Evolutionary conservation across 2,797 vertebrate species (phyloP).

Genomic region (Triplophysa yarkandensis): DNA sequence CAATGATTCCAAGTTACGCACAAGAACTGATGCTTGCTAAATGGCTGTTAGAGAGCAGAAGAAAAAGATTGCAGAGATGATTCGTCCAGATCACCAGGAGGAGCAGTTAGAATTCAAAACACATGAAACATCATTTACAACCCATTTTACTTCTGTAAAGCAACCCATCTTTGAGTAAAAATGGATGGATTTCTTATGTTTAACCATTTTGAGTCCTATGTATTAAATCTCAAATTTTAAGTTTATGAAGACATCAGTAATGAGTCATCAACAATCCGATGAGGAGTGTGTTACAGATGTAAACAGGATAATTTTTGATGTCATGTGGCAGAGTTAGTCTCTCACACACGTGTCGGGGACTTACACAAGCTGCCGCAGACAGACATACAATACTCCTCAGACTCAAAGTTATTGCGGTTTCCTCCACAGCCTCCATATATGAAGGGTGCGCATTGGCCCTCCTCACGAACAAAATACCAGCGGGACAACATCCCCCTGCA

Average conservation of each 20-base stretch:
- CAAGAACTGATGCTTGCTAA: no score
- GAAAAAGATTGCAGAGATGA: neutral
- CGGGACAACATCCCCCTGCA: slow-evolving; percentile 95
- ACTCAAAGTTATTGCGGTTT: slow-evolving; percentile 99
- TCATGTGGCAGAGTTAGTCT: slow-evolving; percentile 36
- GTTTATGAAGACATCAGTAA: no score
- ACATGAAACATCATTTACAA: neutral
- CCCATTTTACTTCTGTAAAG: neutral
- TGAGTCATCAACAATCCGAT: neutral
- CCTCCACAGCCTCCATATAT: slow-evolving; percentile 98
- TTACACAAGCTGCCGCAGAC: slow-evolving; percentile 98
- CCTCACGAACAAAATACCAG: slow-evolving; percentile 94
- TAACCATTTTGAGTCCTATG: no score
- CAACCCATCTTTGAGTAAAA: neutral
- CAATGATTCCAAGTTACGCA: no score
- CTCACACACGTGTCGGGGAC: slow-evolving; percentile 69
- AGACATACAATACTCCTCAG: slow-evolving; percentile 96
- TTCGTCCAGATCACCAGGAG: no score
- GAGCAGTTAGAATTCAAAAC: no score
- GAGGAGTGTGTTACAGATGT: slow-evolving; percentile 22
- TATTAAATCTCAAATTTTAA: no score
- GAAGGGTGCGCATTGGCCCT: slow-evolving; percentile 93
- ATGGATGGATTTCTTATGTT: no score
- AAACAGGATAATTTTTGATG: slow-evolving; percentile 43
- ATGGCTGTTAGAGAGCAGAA: neutral